phyloP scores from a whole-genome alignment of 2,888 invertebrate species.

The Quadroppia sp. region DNA sequence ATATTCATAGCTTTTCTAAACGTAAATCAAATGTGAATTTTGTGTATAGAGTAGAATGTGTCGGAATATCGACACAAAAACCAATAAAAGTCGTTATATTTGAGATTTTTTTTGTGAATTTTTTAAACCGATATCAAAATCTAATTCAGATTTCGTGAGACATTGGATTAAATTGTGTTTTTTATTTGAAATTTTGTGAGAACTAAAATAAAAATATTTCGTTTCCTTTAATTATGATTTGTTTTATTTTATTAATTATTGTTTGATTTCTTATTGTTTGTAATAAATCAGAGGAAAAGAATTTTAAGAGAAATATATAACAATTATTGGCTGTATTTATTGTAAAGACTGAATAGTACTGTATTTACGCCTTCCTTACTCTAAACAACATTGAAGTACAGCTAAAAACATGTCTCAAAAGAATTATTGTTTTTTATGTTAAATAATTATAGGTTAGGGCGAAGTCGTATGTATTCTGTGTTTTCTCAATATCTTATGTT shows the following conservation, averaged over 20 bases:
- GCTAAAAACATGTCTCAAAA: constrained; percentile 8
- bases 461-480: constrained; percentile 5
- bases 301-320: neutral
- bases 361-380: constrained; percentile 1
- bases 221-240: no score
- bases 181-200: no score
- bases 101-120: neutral
- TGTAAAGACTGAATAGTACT: neutral
- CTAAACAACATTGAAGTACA: neutral
- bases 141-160: no score
- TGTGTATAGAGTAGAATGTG: neutral
- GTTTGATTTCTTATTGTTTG: neutral
- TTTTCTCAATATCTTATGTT: no score
- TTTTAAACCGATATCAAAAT: neutral
- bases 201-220: no score
- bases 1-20: no score
- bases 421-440: constrained; percentile 28
- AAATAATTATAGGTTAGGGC: constrained; percentile 29
- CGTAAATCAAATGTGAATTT: neutral
- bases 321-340: neutral
- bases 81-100: neutral
- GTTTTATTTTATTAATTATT: no score
- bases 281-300: neutral
- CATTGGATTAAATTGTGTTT: no score
- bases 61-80: neutral